Base-by-base conservation (phyloP, 92 coral and sea anemone species). In the Porites cylindrica region DNA sequence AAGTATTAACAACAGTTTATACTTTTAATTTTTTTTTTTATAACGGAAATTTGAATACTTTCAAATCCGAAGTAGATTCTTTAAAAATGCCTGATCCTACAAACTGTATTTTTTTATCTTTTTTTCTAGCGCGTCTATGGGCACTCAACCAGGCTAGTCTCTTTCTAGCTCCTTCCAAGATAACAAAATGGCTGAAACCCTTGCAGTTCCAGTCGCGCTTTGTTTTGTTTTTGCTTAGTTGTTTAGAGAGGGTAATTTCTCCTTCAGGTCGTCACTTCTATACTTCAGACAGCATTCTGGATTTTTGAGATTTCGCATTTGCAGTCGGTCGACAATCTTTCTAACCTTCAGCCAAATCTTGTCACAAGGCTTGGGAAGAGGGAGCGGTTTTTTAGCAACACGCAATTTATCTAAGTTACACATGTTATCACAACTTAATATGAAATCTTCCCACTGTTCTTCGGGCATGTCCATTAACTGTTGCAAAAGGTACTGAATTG, bases 341-440 rank as follows among this genome's bases (percentile, higher is more conserved):
- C 5, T 72, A 1, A 90, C 62, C 58, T 86, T 90, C 43, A 50
- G n/a, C 93, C 93, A 90, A 51, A 91, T 26, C 72, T 62, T 8
- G 61, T 91, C 83, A 59, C 75, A 91, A 11, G 93, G 91, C 50
- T 76, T 26, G 10, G 91, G 94, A 21, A 82, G 70, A 3, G 91
- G 94, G 0, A 87, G 32, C 4, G 85, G 67, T 70, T 75, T 65
- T 72, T 66, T 75, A 1, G 95, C 84, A 38, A 76, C 88, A 18
- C 65, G 54, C 18, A 92, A 47, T 26, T 88, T 84, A 70, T 77
- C 72, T 50, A 92, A 43, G 65, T 92, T 87, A 66, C 92, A 92
- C 95, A 92, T 92, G 76, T 84, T 92, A 74, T 91, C 94, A 19
- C 86, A 91, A 7, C 85, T 1, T 21, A 21, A 21, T 21, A 86